Conservation (phyloP, 2,113 vertebrate genomes). For the Tretioscincus oriximinensis region DNA sequence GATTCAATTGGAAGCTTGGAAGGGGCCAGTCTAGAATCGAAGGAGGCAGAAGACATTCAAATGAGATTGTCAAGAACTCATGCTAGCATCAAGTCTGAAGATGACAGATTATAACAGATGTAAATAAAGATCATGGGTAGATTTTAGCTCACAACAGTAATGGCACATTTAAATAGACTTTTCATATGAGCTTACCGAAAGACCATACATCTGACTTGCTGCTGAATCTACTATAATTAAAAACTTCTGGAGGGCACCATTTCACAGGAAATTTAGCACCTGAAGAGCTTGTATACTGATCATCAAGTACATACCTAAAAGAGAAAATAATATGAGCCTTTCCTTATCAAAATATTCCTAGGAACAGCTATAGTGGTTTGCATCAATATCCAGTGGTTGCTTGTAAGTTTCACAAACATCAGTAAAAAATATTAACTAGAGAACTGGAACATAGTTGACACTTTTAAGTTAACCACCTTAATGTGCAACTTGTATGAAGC, state of each 20-base stretch:
- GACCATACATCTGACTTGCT: constrained; percentile 97
- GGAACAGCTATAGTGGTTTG: background rate
- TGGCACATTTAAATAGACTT: background rate
- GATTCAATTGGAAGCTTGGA: too few species aligned
- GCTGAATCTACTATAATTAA: constrained; percentile 92
- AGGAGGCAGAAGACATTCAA: too few species aligned
- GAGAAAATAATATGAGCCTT: background rate
- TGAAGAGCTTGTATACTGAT: constrained; percentile 91
- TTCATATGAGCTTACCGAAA: constrained; percentile 74
- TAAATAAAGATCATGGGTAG: background rate
- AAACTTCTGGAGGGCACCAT: constrained; percentile 95
- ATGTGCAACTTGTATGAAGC: too few species aligned
- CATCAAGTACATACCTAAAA: constrained; percentile 88
- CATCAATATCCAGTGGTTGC: background rate
- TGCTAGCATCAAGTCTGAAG: too few species aligned
- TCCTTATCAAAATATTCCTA: background rate
- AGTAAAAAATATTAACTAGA: background rate
- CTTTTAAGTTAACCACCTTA: too few species aligned
- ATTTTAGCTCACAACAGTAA: background rate
- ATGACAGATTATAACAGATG: background rate
- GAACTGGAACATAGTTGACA: background rate
- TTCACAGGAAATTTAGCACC: constrained; percentile 93
- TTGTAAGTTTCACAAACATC: background rate
- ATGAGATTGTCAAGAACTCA: too few species aligned
- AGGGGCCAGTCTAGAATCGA: too few species aligned